Percentiles rank a stretch among this genome's conserved stretches.
phyloP scores from a whole-genome alignment of 2,113 vertebrate genomes.

The Odontesthes bonariensis region DNA sequence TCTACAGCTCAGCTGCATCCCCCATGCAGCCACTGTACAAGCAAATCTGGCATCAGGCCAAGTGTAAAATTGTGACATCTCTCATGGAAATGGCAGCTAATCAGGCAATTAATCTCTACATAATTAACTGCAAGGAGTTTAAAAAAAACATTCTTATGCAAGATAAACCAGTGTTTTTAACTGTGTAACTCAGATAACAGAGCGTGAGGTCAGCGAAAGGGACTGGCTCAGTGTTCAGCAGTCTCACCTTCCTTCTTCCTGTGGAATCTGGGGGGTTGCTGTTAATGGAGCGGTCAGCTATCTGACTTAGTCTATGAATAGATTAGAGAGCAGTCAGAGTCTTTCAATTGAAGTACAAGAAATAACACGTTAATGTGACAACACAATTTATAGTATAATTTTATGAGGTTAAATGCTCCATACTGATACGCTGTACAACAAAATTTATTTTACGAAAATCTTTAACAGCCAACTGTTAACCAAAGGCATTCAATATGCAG shows the following conservation, averaged over 20 bases:
- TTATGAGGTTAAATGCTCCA: neutral
- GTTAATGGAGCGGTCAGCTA: constrained; percentile 33
- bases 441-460: too few species aligned
- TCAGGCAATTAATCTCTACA: constrained; percentile 43
- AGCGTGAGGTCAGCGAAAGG: constrained; percentile 28
- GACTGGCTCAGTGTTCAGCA: constrained; percentile 21
- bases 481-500: too few species aligned
- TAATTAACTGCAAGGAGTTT: constrained; percentile 44
- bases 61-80: constrained; percentile 16
- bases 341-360: neutral
- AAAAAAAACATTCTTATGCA: neutral
- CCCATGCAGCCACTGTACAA: constrained; percentile 44
- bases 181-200: constrained; percentile 20
- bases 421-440: neutral
- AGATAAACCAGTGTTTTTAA: constrained; percentile 34
- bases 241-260: constrained; percentile 51
- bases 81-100: constrained; percentile 42
- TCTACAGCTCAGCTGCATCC: constrained; percentile 14
- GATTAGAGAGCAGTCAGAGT: constrained; percentile 9
- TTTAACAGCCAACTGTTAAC: too few species aligned
- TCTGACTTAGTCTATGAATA: constrained; percentile 31
- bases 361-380: neutral
- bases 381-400: neutral
- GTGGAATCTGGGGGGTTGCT: constrained; percentile 62
- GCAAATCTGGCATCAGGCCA: constrained; percentile 36